phyloP scores from a whole-genome alignment of 2,797 vertebrate species.

The Clarias laeviceps region DNA sequence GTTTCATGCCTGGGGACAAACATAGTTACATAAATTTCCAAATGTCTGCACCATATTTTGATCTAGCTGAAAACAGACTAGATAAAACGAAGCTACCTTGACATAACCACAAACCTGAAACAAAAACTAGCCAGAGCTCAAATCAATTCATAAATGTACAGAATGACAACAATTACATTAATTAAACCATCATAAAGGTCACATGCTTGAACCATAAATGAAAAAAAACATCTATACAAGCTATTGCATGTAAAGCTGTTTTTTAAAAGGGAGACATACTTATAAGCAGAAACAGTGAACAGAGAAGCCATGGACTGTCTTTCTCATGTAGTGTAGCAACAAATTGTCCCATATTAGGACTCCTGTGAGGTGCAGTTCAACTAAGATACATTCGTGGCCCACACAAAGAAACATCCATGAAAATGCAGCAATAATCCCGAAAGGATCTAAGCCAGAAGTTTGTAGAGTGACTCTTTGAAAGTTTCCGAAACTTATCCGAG shows the following conservation, averaged over 20 bases:
- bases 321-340: slow-evolving; percentile 68
- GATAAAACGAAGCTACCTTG: slow-evolving; percentile 12
- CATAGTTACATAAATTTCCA: slow-evolving; percentile 32
- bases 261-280: slow-evolving; percentile 64
- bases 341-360: slow-evolving; percentile 80
- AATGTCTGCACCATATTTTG: slow-evolving; percentile 37
- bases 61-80: slow-evolving; percentile 6
- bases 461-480: neutral
- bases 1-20: slow-evolving; percentile 43
- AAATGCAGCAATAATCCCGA: slow-evolving; percentile 25
- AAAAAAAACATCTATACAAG: neutral
- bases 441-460: neutral
- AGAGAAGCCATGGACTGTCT: slow-evolving; percentile 65
- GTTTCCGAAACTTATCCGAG: neutral
- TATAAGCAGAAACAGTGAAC: slow-evolving; percentile 71
- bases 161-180: slow-evolving; percentile 18
- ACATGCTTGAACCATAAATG: neutral
- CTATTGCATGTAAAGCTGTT: neutral
- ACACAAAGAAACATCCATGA: slow-evolving; percentile 47
- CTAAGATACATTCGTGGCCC: slow-evolving; percentile 58
- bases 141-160: slow-evolving; percentile 24
- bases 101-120: slow-evolving; percentile 3
- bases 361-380: slow-evolving; percentile 68
- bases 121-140: slow-evolving; percentile 19
- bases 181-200: slow-evolving; percentile 18